phyloP scores from a whole-genome alignment of 2,797 vertebrate genomes.

The Phrynocephalus forsythii region DNA sequence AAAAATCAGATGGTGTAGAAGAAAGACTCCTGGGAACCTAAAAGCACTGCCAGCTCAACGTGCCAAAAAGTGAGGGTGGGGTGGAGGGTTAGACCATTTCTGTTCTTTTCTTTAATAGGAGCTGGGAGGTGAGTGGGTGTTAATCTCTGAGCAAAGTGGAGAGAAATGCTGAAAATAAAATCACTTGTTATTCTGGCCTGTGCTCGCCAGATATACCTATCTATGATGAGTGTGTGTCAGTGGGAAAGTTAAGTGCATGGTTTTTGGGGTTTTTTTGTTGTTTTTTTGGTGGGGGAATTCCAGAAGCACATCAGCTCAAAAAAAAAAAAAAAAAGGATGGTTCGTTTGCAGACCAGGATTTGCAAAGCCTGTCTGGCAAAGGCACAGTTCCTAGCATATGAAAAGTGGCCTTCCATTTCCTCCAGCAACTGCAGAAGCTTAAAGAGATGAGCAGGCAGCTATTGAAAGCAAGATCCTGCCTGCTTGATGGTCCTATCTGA shows the following conservation, averaged over 20 bases:
- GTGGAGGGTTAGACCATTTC: conserved; percentile 45
- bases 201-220: conserved; percentile 50
- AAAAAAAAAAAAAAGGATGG: conserved; percentile 40
- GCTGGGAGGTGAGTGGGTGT: conserved; percentile 47
- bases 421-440: conserved; percentile 67
- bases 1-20: conserved; percentile 41
- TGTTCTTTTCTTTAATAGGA: conserved; percentile 57
- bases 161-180: conserved; percentile 57
- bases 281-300: conserved; percentile 66
- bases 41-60: conserved; percentile 54
- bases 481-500: conserved; percentile 62
- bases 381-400: conserved; percentile 54
- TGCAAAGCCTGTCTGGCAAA: conserved; percentile 61
- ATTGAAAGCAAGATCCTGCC: conserved; percentile 61
- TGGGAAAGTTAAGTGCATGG: conserved; percentile 55
- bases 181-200: conserved; percentile 59
- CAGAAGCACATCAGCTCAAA: conserved; percentile 57
- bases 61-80: conserved; percentile 10
- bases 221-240: conserved; percentile 47
- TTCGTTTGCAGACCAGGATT: conserved; percentile 54
- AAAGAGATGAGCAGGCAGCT: conserved; percentile 63
- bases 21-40: conserved; percentile 48
- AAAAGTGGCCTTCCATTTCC: conserved; percentile 65
- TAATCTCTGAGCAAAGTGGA: conserved; percentile 48
- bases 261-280: too few relatives aligned